Evolutionary conservation across 1,140 invertebrate species (phyloP).

Genomic region (Pseudomyrmex gracilis): DNA sequence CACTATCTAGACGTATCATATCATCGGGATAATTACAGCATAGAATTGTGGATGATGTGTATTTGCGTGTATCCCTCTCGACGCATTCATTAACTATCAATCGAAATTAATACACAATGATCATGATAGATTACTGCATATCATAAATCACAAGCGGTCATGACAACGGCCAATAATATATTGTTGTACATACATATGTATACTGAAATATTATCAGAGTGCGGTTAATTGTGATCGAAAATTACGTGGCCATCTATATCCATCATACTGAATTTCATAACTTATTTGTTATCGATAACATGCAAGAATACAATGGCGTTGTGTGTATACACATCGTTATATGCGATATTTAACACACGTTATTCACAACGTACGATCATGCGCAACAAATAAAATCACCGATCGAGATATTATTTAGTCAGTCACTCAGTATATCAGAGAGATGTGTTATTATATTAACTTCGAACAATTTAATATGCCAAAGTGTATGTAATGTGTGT

Average conservation of each 20-base stretch:
- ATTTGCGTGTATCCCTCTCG: slow-evolving; percentile 1
- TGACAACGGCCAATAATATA: slow-evolving; percentile 3
- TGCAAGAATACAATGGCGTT: not conserved
- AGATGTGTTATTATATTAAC: too few species aligned
- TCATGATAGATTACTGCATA: slow-evolving; percentile 23
- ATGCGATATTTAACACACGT: not conserved
- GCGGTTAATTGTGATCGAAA: slow-evolving; percentile 9
- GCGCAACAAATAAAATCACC: too few species aligned
- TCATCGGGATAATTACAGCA: slow-evolving; percentile 34
- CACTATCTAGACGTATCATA: slow-evolving; percentile 16
- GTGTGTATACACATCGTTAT: not conserved
- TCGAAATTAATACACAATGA: slow-evolving; percentile 53
- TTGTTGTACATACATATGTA: not conserved
- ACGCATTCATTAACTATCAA: slow-evolving; percentile 43
- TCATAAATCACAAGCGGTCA: slow-evolving; percentile 36
- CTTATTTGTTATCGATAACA: not conserved
- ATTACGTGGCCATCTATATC: not conserved
- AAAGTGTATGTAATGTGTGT: too few species aligned
- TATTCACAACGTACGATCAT: too few species aligned
- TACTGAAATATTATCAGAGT: slow-evolving; percentile 16
- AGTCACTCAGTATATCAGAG: too few species aligned
- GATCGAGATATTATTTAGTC: too few species aligned
- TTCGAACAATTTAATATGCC: too few species aligned
- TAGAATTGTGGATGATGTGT: slow-evolving; percentile 12
- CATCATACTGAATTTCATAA: slow-evolving; percentile 11